These are phyloP conservation scores for Pelagia noctiluca DNA, from an alignment of 30 jellyfish, hydroid and myxozoan species.

Conservation along the genomic window DNA sequence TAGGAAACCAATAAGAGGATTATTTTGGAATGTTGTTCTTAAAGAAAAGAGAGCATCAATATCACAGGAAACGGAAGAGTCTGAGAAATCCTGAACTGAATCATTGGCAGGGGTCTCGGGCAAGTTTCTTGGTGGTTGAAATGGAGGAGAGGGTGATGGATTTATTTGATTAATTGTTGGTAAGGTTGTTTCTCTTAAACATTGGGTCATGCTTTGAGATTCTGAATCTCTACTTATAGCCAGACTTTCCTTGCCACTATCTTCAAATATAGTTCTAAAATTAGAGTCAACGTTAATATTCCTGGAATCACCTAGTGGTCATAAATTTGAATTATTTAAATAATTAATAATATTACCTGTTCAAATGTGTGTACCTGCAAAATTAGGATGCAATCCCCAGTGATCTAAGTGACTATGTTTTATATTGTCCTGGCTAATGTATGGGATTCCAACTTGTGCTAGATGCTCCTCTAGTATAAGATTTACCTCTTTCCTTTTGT, in stretches of 20 bases:
- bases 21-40: slow-evolving; percentile 7
- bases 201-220: background rate
- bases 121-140: background rate
- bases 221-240: background rate
- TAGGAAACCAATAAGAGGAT: slow-evolving; percentile 14
- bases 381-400: slow-evolving; percentile 5
- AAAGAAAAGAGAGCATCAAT: slow-evolving; percentile 5
- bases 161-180: background rate
- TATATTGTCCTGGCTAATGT: slow-evolving; percentile 32
- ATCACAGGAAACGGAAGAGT: slow-evolving; percentile 12
- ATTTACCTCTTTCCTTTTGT: slow-evolving; percentile 22
- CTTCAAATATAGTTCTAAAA: background rate
- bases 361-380: background rate
- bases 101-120: background rate
- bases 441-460: slow-evolving; percentile 35
- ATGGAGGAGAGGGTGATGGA: background rate
- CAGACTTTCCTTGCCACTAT: background rate
- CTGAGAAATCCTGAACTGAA: background rate
- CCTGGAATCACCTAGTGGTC: slow-evolving; percentile 1
- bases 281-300: background rate
- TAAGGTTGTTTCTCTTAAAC: background rate
- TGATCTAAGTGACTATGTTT: background rate
- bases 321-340: no score
- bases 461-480: slow-evolving; percentile 16
- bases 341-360: background rate